Evolutionary conservation across 2,888 invertebrate genomes (phyloP), one percentile per base, ranked within the genome.

Genomic region (Troides aeacus): DNA sequence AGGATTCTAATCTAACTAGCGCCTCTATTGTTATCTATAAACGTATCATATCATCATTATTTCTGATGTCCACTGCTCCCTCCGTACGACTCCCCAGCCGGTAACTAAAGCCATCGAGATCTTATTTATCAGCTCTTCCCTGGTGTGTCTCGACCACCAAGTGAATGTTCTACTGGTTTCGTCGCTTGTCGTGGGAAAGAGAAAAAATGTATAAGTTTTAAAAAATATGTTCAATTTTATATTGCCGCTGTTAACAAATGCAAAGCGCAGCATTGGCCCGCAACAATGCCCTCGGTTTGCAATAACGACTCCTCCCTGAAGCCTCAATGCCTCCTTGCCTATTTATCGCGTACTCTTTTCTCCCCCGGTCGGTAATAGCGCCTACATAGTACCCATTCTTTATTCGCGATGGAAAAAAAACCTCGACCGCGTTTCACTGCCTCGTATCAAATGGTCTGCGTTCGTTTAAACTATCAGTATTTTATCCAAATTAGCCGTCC

Each of bases 261-360:
- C 63, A 66, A 70, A 66, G 21, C 2, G 7, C 59, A 63, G 66
- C 62, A 63, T 63, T 62, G 59, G 66, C 70, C 59, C 60, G 56
- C 69, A 77, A 81, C 79, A 81, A 80, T 78, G 74, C 76, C 74
- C 76, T 77, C 74, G 77, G 78, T 76, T 78, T 74, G 80, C 78
- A 81, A 83, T 84, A 83, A 79, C 74, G 76, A 73, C 72, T 72
- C 75, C 73, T 75, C 74, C 70, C 72, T 72, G 74, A 74, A 74
- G 75, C 75, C 75, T 79, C 75, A 74, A 77, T 78, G 75, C 76
- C 74, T 79, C 74, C 77, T 79, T 76, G 77, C 74, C 79, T 83
- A 81, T 84, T 83, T 84, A 84, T 84, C 77, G 78, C 77, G 71
- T 75, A 74, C 82, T 80, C 76, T 81, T 78, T 81, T 76, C 72